Percentiles rank a stretch among this genome's conserved stretches.
phyloP scores from a whole-genome alignment of 53 echinoderm and acorn worm genomes.

The Arbacia lixula region DNA sequence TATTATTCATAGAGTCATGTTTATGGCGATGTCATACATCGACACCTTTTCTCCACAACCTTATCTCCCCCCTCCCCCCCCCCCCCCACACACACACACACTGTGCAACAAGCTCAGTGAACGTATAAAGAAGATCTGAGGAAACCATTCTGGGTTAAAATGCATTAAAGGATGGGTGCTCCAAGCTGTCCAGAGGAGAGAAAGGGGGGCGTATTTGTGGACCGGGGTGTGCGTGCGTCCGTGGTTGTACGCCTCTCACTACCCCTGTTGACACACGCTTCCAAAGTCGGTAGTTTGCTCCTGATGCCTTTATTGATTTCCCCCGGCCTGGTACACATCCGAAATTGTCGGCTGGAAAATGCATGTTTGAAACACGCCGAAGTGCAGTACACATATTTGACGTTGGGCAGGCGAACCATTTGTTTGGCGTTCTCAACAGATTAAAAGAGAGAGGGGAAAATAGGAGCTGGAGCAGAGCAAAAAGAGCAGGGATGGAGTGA shows the following conservation, averaged over 20 bases:
- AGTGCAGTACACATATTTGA: constrained; percentile 61
- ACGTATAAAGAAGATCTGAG: too few species aligned
- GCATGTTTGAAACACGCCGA: constrained; percentile 57
- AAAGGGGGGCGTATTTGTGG: too few species aligned
- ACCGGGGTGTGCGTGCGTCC: too few species aligned
- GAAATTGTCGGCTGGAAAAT: constrained; percentile 59
- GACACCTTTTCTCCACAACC: too few species aligned
- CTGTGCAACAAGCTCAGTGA: too few species aligned
- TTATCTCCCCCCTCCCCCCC: too few species aligned
- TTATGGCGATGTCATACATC: too few species aligned
- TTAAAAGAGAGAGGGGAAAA: constrained; percentile 40
- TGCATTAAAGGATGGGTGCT: too few species aligned
- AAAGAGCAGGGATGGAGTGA: not conserved
- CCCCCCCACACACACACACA: too few species aligned
- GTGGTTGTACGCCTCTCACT: not conserved
- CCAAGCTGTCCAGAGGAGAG: too few species aligned
- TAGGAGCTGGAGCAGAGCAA: not conserved
- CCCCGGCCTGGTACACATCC: constrained; percentile 34
- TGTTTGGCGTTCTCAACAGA: constrained; percentile 55
- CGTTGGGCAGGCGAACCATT: constrained; percentile 43
- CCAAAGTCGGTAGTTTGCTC: constrained; percentile 13
- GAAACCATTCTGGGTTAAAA: too few species aligned
- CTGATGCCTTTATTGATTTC: constrained; percentile 55
- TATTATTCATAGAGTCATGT: constrained; percentile 47
- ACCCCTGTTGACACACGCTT: constrained; percentile 22